Evolutionary conservation across 2,797 vertebrate genomes (phyloP).

Genomic region (Staurois parvus): DNA sequence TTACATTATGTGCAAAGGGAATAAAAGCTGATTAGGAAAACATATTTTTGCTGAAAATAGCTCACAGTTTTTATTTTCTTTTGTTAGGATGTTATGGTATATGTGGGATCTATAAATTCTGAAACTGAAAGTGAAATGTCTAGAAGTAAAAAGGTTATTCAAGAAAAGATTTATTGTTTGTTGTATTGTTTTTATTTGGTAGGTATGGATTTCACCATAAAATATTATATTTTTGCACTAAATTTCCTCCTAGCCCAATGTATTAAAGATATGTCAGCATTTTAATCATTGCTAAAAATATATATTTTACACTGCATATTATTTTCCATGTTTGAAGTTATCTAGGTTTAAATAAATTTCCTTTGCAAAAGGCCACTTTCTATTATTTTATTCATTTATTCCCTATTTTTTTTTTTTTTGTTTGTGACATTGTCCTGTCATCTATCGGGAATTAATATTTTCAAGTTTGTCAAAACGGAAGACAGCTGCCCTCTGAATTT

Average conservation of each 20-base stretch:
- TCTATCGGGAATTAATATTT: slow-evolving; percentile 23
- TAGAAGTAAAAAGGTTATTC: slow-evolving; percentile 14
- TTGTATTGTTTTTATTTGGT: slow-evolving; percentile 1
- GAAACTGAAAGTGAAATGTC: not conserved
- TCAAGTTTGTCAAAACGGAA: slow-evolving; percentile 47
- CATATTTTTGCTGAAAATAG: too few relatives aligned
- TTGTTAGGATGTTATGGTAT: not conserved
- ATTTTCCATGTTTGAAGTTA: slow-evolving; percentile 27
- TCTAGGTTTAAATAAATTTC: slow-evolving; percentile 24
- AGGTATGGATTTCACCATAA: slow-evolving; percentile 21
- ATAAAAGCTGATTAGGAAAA: too few relatives aligned
- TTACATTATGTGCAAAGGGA: too few relatives aligned
- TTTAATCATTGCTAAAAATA: slow-evolving; percentile 39
- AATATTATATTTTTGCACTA: slow-evolving; percentile 8
- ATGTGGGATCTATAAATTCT: not conserved
- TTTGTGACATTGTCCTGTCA: slow-evolving; percentile 45
- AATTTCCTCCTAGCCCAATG: not conserved
- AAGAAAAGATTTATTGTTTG: slow-evolving; percentile 18
- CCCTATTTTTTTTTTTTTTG: not conserved
- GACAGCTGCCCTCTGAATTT: not conserved
- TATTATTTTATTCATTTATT: too few relatives aligned
- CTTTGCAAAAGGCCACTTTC: slow-evolving; percentile 52
- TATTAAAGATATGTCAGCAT: slow-evolving; percentile 11
- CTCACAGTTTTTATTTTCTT: not conserved
- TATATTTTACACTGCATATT: slow-evolving; percentile 27